Base-by-base conservation (phyloP, 1,140 invertebrate species). In the Halesus radiatus region DNA sequence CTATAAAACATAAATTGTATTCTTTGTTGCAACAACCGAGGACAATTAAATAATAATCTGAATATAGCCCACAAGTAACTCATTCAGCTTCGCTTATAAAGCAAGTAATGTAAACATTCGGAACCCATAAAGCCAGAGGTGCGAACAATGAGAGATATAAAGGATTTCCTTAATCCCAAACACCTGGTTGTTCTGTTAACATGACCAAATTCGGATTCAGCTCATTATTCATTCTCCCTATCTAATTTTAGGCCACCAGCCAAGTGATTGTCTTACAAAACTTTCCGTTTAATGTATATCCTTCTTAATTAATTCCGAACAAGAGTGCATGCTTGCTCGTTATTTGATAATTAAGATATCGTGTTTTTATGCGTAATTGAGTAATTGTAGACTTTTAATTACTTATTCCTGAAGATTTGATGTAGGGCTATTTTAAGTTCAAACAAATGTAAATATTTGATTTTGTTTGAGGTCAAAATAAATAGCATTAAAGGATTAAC, bases 111-210 rank as follows among this genome's bases (percentile, higher is more conserved):
- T 60, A 76, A 76, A 76, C 58, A 72, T 60, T 75, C 22, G 22
- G 23, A 75, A 37, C 56, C 26, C 53, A 76, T 76, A 64, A 76
- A 76, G 75, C 45, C 26, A 53, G 29, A 75, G 72, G 72, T 54
- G 75, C 26, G 58, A 76, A 76, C 75, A 76, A 76, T 75, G 73
- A 22, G 75, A 64, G 29, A 50, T 32, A 60, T 52, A 64, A 62
- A 64, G 58, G 75, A 64, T 64, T 52, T 64, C 58, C 56, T 66
- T 76, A 76, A 76, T 76, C 54, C 58, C 32, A 50, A 62, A 66
- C 75, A 76, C 75, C 75, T 76, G 75, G 75, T 66, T 75, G 56
- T 62, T 6, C 75, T 76, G 75, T 76, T 76, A 58, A 76, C 75
- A 76, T 76, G 75, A 76, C 75, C 60, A 76, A 76, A 76, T 76